Conservation (phyloP, 2,797 vertebrate genomes). For the Hydrocynus forskahlii region DNA sequence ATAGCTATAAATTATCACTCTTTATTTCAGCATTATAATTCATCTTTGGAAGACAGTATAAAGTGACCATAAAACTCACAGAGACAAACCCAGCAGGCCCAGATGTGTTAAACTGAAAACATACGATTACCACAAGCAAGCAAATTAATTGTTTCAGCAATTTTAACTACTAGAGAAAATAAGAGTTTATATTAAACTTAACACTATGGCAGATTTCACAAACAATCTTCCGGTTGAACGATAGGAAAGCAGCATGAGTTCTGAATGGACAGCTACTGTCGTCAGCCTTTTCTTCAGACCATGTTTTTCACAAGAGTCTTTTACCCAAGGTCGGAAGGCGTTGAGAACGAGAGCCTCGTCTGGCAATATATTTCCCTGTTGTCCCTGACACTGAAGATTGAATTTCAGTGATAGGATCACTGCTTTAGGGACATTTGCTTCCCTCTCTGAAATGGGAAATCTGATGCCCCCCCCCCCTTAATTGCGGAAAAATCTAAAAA, state of each 20-base stretch:
- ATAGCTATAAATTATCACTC: too few species aligned
- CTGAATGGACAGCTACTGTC: conserved; percentile 35
- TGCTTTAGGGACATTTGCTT: conserved; percentile 33
- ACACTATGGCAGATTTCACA: not conserved
- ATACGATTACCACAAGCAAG: not conserved
- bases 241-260: not conserved
- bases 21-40: too few species aligned
- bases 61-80: not conserved
- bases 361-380: conserved; percentile 40
- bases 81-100: not conserved
- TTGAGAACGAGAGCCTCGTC: conserved; percentile 16
- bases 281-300: conserved; percentile 20
- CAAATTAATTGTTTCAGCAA: not conserved
- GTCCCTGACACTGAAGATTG: conserved; percentile 48
- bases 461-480: conserved; percentile 31
- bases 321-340: conserved; percentile 42
- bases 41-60: not conserved
- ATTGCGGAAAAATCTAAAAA: conserved; percentile 30
- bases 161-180: not conserved
- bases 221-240: not conserved
- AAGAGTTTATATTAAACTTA: not conserved
- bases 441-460: conserved; percentile 37
- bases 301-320: conserved; percentile 35
- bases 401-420: conserved; percentile 46
- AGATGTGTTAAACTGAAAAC: not conserved